Evolutionary conservation across 2,113 vertebrate genomes (phyloP), one percentile per base, ranked within the genome.

Genomic region (Peromyscus polionotus): DNA sequence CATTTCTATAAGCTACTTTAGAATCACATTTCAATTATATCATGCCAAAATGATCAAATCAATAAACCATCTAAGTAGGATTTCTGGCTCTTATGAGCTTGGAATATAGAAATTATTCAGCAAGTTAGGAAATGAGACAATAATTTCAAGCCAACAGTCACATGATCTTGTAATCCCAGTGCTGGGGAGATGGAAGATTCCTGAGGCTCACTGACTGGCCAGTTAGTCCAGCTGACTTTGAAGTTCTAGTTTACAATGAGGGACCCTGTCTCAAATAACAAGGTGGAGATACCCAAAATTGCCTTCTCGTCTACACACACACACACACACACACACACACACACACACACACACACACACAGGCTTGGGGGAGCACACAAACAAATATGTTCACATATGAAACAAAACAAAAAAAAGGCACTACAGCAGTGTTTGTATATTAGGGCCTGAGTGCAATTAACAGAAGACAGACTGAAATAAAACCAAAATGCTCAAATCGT

Each of bases 391-490:
- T 48, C 31, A 51, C 13, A 54, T 0, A 54, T 42, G 42, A 42
- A 42, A 42, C 13, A 88, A 88, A 31, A 70, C 54, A 17, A 88
- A 33, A 26, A 36, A 70, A 67, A 48, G 31, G 28, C 19, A 86
- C 51, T 87, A 0, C 42, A 87, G 45, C 51, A 85, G 45, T n/a
- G n/a, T 20, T 3, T 19, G 2, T 28, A 31, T 2, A 20, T 5
- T 88, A 28, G 20, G 17, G 14, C 20, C 48, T 79, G 2, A n/a
- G n/a, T 14, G 28, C n/a, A 57, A 89, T 90, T 73, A 80, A 89
- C 95, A 94, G 63, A 76, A 80, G 76, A 91, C 8, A 22, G 36
- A 63, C 19, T 6, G 83, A 26, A 59, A 93, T 81, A n/a, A 91
- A 83, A 92, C 13, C 26, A 1, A 88, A 91, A 26, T 45, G 19